Base-by-base conservation (phyloP, 2,797 vertebrate species). In the Argentina silus region DNA sequence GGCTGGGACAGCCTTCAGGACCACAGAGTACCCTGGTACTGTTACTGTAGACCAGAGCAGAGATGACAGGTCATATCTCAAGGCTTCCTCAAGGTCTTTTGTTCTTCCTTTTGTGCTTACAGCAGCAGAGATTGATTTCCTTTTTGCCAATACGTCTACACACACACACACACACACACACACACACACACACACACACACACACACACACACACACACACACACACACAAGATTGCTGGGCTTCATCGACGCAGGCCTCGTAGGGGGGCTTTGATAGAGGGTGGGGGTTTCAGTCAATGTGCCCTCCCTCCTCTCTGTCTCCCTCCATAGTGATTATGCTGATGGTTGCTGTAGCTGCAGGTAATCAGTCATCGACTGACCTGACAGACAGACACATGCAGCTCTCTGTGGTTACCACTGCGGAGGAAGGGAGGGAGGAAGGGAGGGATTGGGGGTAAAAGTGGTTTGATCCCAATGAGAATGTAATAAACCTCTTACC, bases 41-140 rank as follows among this genome's bases (percentile, higher is more conserved):
- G 70, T 81, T 81, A 45, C 42, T 10, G 23, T 36, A 17, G 76
- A 80, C 72, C 36, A 75, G 78, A 82, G 43, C 36, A 85, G 75
- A 82, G 69, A 69, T 61, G 81, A 82, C 76, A 65, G 70, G 72
- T 85, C 19, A 57, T 36, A 23, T 68, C 67, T n/a, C 14, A 56
- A 56, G 5, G 78, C 76, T 80, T 72, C 73, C 3, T 48, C 5
- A 21, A 17, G 3, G 12, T 48, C 47, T 27, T 11, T 67, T 8
- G 9, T n/a, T 19, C 36, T 44, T n/a, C 42, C 48, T 27, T 23
- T 76, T 75, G 53, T 87, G 76, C 82, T 43, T 74, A 72, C 77
- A 75, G 86, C 83, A 88, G 86, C 86, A 87, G 57, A 81, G 86
- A 91, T 88, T 70, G 76, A 89, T 89, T 74, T 57, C 45, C 55